These are phyloP conservation scores for Calidris pygmaea DNA, from an alignment of 2,113 vertebrate species.

Conservation along the genomic window DNA sequence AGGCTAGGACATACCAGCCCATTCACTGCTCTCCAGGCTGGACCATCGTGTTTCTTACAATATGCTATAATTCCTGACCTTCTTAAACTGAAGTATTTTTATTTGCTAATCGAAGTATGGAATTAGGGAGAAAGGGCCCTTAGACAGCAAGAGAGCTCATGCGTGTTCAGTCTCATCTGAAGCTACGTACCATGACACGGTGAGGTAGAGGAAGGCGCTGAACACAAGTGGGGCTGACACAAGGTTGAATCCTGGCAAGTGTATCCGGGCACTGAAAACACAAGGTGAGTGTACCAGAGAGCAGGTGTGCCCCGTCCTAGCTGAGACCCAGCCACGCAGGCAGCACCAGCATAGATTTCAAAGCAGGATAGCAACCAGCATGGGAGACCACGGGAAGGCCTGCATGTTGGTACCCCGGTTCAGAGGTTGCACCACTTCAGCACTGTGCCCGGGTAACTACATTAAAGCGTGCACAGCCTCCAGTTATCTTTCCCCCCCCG, in stretches of 20 bases:
- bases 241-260: neutral
- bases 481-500: accelerated
- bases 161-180: accelerated
- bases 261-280: neutral
- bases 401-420: accelerated
- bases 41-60: neutral
- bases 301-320: neutral
- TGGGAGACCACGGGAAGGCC: neutral
- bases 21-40: neutral
- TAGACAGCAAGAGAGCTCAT: accelerated
- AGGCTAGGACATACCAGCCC: neutral
- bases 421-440: neutral
- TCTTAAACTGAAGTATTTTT: neutral
- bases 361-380: neutral
- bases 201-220: neutral
- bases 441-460: neutral
- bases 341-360: neutral
- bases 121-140: neutral
- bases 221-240: neutral
- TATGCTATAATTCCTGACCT: neutral
- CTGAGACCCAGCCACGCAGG: neutral
- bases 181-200: neutral
- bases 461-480: neutral
- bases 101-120: neutral
- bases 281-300: neutral